Percentiles rank a stretch among this genome's conserved stretches.
Evolutionary conservation across 2,113 vertebrate species (phyloP).

Genomic region (Actinemys pallida): DNA sequence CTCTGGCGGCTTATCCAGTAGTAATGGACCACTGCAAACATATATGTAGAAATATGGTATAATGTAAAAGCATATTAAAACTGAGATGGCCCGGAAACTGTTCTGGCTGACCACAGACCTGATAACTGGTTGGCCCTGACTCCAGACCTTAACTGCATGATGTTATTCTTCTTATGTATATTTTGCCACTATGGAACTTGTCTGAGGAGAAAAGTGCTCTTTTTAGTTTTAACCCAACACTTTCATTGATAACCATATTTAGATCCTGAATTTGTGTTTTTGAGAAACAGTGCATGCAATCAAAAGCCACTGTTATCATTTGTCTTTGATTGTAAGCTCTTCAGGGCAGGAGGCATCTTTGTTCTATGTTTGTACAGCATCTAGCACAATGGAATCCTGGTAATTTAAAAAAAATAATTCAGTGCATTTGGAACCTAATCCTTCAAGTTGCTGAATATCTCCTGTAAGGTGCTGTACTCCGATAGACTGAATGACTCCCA

Average conservation of each 20-base stretch:
- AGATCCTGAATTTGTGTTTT: background rate
- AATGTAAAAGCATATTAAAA: background rate
- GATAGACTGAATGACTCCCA: background rate
- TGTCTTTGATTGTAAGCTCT: background rate
- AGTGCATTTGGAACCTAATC: background rate
- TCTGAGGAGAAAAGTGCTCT: background rate
- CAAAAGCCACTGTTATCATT: background rate
- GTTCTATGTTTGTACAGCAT: background rate
- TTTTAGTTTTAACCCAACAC: background rate
- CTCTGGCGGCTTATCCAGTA: background rate
- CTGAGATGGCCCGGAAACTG: background rate
- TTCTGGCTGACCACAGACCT: background rate
- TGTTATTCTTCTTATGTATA: background rate
- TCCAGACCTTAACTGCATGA: background rate
- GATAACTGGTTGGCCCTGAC: background rate
- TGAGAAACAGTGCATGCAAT: background rate
- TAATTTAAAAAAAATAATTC: too few species aligned
- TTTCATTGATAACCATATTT: background rate
- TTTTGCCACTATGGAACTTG: background rate
- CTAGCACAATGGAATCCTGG: too few species aligned
- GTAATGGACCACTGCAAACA: background rate
- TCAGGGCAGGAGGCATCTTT: background rate
- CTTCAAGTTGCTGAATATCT: background rate
- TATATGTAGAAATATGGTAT: background rate
- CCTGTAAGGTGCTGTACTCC: background rate